Base-by-base conservation (phyloP, 2,888 invertebrate genomes). In the Drosophila rellima region DNA sequence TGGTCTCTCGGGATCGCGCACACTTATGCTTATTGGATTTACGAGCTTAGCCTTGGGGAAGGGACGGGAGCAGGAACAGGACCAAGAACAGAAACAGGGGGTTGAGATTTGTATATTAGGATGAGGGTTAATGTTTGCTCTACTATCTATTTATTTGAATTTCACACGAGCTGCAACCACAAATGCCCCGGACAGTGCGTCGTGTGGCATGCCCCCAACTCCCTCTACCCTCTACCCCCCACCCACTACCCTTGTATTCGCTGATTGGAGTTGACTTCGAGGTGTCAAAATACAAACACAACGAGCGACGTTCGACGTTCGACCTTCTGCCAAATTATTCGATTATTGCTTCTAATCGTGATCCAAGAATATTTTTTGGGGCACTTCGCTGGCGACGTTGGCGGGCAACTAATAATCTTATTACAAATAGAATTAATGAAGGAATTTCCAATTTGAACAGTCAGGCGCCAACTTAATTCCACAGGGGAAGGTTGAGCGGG, bases 371-470 rank as follows among this genome's bases (percentile, higher is more conserved):
- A 42, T 26, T 37, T 20, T 44, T 55, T 56, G 44, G 33, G 52
- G 40, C 51, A 63, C 67, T 78, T 79, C 18, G 48, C 70, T 50
- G 61, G 56, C 64, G 37, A 59, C 59, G 55, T 39, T 26, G 18
- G n/a, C 37, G 33, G 60, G 37, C 88, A 91, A 91, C 91, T 91
- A 91, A 91, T 91, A 91, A 91, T 90, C 91, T 90, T 82, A 91
- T 91, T 91, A 91, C 83, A 89, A 91, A 86, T 89, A 88, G 86
- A 89, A 91, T 88, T 89, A 88, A 85, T 68, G 69, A 74, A 82
- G 86, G 90, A 88, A 90, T 91, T 91, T 90, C 78, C 89, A 86
- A 89, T 86, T 86, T 86, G 66, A 35, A 59, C 48, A 68, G 87
- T 77, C 83, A 70, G 87, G 63, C 85, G 63, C 71, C 70, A 73